A percentile compares a stretch with the other conserved stretches of the same genome.
These are phyloP conservation scores for Catalaphyllia jardinei DNA, from an alignment of 64 coral and sea anemone species.

Conservation along the genomic window DNA sequence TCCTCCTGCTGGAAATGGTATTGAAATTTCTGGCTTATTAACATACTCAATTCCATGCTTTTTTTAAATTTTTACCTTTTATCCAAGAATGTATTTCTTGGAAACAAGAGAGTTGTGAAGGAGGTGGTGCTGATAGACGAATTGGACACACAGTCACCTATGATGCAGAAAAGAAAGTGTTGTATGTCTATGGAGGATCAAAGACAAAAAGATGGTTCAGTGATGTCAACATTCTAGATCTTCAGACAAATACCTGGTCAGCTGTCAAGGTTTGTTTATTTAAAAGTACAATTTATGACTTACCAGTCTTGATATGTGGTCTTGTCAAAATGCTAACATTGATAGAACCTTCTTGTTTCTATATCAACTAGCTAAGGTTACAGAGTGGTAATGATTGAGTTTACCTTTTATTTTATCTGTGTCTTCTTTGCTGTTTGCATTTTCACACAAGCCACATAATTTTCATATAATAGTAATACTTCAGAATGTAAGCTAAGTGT, in stretches of 20 bases:
- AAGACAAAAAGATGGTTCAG: conserved; percentile 92
- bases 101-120: conserved; percentile 45
- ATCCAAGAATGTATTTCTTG: conserved; percentile 43
- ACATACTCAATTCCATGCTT: background rate
- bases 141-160: conserved; percentile 79
- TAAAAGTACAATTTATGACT: background rate
- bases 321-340: too few species aligned
- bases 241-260: conserved; percentile 70
- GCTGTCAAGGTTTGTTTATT: conserved; percentile 36
- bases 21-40: too few species aligned
- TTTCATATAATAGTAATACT: too few species aligned
- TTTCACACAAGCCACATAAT: too few species aligned
- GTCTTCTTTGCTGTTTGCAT: too few species aligned
- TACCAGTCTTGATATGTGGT: too few species aligned
- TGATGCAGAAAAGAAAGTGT: conserved; percentile 38
- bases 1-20: too few species aligned
- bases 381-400: too few species aligned
- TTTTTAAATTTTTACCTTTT: background rate
- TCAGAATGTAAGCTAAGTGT: too few species aligned
- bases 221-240: conserved; percentile 79
- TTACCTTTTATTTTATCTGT: too few species aligned
- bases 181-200: conserved; percentile 89
- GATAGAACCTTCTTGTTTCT: too few species aligned
- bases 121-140: conserved; percentile 69
- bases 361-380: too few species aligned